phyloP scores from a whole-genome alignment of 2,797 vertebrate species.

The Diplodus puntazzo region DNA sequence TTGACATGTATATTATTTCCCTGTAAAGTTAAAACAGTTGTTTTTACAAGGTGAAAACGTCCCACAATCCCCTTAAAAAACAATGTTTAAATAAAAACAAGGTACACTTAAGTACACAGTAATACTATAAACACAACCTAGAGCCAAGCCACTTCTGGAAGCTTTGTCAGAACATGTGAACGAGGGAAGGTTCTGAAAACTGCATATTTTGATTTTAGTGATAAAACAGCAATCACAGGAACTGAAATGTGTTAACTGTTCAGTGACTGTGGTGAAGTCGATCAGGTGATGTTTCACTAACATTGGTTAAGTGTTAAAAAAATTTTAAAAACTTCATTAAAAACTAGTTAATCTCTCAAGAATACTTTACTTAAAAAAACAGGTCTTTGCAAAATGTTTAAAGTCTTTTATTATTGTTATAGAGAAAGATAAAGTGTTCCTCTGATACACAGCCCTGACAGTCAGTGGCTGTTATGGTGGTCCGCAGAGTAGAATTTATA shows the following conservation, averaged over 20 bases:
- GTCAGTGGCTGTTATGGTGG: conserved; percentile 31
- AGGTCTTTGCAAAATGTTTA: neutral
- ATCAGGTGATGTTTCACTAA: conserved; percentile 11
- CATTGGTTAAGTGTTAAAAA: neutral
- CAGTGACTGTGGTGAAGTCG: conserved; percentile 50
- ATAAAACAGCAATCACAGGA: conserved; percentile 76
- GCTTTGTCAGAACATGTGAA: conserved; percentile 79
- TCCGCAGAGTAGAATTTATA: conserved; percentile 29
- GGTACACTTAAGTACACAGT: conserved; percentile 48
- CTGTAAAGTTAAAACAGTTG: conserved; percentile 4
- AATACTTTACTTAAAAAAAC: conserved; percentile 13
- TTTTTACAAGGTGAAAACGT: conserved; percentile 34
- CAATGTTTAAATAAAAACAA: conserved; percentile 50
- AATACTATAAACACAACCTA: conserved; percentile 62
- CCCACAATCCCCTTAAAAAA: conserved; percentile 21
- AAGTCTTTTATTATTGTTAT: conserved; percentile 1
- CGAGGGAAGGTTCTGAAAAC: conserved; percentile 68
- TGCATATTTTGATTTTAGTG: conserved; percentile 82
- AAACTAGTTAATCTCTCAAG: neutral
- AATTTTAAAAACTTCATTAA: neutral
- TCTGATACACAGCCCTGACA: conserved; percentile 26
- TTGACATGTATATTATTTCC: conserved; percentile 1
- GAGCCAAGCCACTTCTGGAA: conserved; percentile 67
- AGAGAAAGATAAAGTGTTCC: neutral
- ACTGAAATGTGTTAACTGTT: conserved; percentile 74